Evolutionary conservation across 2,888 invertebrate genomes (phyloP), one percentile per base, ranked within the genome.

Genomic region (Diarsia dahlii): DNA sequence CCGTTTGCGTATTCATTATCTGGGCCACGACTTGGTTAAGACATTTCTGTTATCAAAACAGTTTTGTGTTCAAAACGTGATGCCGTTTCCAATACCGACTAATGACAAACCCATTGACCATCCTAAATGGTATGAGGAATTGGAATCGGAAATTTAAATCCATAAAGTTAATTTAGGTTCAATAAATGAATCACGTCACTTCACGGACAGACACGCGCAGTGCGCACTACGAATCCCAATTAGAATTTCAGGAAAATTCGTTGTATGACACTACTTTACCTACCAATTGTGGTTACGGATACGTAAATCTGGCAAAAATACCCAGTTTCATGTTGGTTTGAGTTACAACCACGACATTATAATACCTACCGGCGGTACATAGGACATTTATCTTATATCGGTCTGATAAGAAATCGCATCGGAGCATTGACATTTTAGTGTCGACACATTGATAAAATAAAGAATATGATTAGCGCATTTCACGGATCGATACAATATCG

Each of bases 391-490:
- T 84, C 71, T 75, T 67, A 68, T 63, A 74, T 76, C 74, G 58
- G 63, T 12, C 4, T 64, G 87, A 87, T 87, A 88, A 85, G 48
- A 76, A 79, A 87, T 87, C 87, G 82, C 88, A 84, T 85, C 85
- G 82, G 87, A 88, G 79, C 88, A 88, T 84, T 88, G 87, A 87
- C 88, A 87, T 87, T 87, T 88, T 81, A 80, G 68, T 71, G 78
- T 87, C 80, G 81, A 80, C 65, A 75, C 48, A 23, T 74, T 73
- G 85, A 87, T 88, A 88, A 87, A 79, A 82, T 79, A 84, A 81
- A 85, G 76, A 84, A 84, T 85, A 84, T 80, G 80, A 86, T 82
- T 84, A 88, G 68, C 70, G 34, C 75, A 68, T 77, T 81, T 87
- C 72, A 74, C 62, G 54, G 46, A 73, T 78, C 63, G 52, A 80